phyloP scores from a whole-genome alignment of 2,888 invertebrate species.

The Acrobeloides nanus region DNA sequence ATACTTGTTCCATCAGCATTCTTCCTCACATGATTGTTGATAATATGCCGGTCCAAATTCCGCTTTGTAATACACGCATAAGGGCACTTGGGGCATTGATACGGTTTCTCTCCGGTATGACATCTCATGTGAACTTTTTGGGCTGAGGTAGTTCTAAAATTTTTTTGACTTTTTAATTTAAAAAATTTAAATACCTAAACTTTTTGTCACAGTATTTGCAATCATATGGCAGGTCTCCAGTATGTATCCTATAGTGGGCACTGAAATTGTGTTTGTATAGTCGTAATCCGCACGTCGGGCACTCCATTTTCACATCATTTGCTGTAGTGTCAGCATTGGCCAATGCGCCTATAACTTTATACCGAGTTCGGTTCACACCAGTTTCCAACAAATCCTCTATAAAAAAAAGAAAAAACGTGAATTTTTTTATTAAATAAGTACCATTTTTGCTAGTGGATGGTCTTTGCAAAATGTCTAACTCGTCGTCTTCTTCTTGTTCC shows the following conservation, averaged over 20 bases:
- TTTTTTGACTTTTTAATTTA: background rate
- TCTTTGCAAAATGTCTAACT: too few species aligned
- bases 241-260: constrained; percentile 50
- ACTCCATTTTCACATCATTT: constrained; percentile 35
- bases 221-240: constrained; percentile 47
- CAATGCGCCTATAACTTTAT: too few species aligned
- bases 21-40: constrained; percentile 49
- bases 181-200: constrained; percentile 33
- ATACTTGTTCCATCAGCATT: too few species aligned
- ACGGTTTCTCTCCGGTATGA: constrained; percentile 51
- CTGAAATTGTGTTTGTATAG: constrained; percentile 49
- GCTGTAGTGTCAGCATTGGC: too few species aligned
- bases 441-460: too few species aligned
- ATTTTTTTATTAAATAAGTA: too few species aligned
- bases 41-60: constrained; percentile 48
- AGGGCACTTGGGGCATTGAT: constrained; percentile 38
- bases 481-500: too few species aligned
- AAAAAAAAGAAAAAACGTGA: too few species aligned
- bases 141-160: constrained; percentile 42
- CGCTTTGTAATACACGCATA: constrained; percentile 44
- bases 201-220: constrained; percentile 42
- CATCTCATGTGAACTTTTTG: constrained; percentile 43
- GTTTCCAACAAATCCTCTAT: too few species aligned
- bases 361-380: too few species aligned
- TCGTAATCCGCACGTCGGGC: constrained; percentile 45